Evolutionary conservation across 2,888 invertebrate genomes (phyloP).

Genomic region (Platynereis dumerilii): DNA sequence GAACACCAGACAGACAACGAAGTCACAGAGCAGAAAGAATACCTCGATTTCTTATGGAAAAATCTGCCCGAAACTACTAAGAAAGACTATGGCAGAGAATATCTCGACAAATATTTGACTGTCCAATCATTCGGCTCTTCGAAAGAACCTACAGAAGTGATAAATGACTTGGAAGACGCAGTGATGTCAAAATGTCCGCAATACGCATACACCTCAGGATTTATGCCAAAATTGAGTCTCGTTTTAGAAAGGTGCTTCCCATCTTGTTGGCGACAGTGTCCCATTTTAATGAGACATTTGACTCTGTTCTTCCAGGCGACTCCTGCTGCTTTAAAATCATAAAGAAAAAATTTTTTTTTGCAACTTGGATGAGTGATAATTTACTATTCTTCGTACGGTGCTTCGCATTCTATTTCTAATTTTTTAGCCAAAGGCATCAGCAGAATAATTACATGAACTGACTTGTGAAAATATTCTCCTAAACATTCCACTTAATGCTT

Average conservation of each 20-base stretch:
- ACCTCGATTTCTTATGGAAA: neutral
- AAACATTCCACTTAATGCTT: too few relatives aligned
- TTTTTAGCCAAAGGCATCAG: too few relatives aligned
- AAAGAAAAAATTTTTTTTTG: neutral
- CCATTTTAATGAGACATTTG: neutral
- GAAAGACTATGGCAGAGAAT: neutral
- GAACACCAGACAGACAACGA: too few relatives aligned
- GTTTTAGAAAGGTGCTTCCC: neutral
- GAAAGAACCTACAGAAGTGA: neutral
- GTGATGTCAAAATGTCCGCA: neutral
- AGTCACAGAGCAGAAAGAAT: neutral
- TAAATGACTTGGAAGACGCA: conserved; percentile 5
- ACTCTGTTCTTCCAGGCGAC: neutral
- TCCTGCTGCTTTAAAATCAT: conserved; percentile 2
- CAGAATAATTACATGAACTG: too few relatives aligned
- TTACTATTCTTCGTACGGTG: too few relatives aligned
- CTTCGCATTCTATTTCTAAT: too few relatives aligned
- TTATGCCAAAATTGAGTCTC: neutral
- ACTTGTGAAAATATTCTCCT: too few relatives aligned
- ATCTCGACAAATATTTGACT: neutral
- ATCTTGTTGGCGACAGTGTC: neutral
- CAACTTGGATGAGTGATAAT: too few relatives aligned
- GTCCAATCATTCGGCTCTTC: neutral
- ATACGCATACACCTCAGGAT: neutral
- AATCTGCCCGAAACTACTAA: neutral